Evolutionary conservation across 2,888 invertebrate genomes (phyloP), one percentile per base, ranked within the genome.

Genomic region (Acronicta alni): DNA sequence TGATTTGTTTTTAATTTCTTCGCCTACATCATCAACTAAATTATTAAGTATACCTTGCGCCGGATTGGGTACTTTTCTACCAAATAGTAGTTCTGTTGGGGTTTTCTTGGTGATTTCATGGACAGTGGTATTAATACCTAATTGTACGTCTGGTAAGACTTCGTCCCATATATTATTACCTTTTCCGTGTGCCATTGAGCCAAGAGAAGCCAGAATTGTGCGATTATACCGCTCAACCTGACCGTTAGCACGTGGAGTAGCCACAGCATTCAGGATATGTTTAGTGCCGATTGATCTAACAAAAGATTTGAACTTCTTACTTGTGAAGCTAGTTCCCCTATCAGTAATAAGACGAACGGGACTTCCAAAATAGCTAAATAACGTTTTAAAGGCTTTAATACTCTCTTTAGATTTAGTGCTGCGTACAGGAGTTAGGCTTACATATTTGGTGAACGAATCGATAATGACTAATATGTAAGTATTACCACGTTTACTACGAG

Each of bases 341-440:
- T 60, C 55, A 12, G 60, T 58, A 16, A 58, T 41, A 0, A 58
- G 39, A 9, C 57, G 20, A 6, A 12, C 46, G 0, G 57, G 57
- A 0, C 41, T 6, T 0, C 55, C 49, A 37, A 55, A 55, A 8
- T 53, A 45, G 6, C 54, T 49, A 17, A 48, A 9, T 10, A 32
- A 10, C 38, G 38, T 10, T 44, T 20, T 15, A 30, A 53, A 17
- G 3, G 23, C 30, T 8, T 16, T 54, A 7, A 59, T 54, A 20
- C 32, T 54, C 0, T 23, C 18, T 3, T 18, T 3, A 8, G 46
- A 43, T 49, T 59, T 59, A 4, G 53, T 53, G 17, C 39, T 53
- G 0, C 45, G 16, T 1, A 47, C 55, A 12, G 48, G 14, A 0
- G 42, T 26, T 1, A 53, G 30, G n/a, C 30, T 45, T 18, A 45